Evolutionary conservation across 2,113 vertebrate genomes (phyloP), one percentile per base, ranked within the genome.

Genomic region (Cnemophilus loriae): DNA sequence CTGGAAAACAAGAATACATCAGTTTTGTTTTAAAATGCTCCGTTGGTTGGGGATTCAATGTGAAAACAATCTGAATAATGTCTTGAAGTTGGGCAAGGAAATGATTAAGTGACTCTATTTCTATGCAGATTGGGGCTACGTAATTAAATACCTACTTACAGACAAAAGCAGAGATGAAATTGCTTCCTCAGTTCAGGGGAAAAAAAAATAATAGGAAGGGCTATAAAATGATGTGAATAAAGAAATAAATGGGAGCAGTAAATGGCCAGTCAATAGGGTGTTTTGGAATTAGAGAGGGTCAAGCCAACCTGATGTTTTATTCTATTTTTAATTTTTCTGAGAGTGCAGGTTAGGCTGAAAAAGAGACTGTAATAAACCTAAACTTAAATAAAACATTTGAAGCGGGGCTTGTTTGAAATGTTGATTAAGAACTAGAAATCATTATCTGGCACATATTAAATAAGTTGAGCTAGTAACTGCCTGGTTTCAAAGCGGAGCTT

Each of bases 21-120:
- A 50, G 76, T 50, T 67, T 83, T 73, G 37, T 22, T 93, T 79
- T 53, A 59, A 80, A 91, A 73, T 83, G 33, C 84, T 64, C 20
- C 1, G 4, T 22, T 74, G 71, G 46, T 16, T 70, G 44, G 15
- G 42, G 55, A 65, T 77, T 94, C n/a, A 21, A 56, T 4, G 8
- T 47, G 63, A 59, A 87, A 90, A 63, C 55, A 86, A 52, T 52
- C 80, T 59, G 79, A 93, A 33, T 83, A 50, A 83, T 41, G 33
- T 78, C 85, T 64, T 68, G 64, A 57, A 93, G 90, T 85, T 71
- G 71, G 85, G 92, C 39, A 74, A 86, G 83, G 65, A 85, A 81
- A 63, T 89, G 90, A 92, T 86, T 23, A 95, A 94, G 64, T 91
- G 92, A 69, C 67, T 95, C 82, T 85, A 93, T 96, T 96, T 97